Base-by-base conservation (phyloP, 2,113 vertebrate genomes). In the Python bivittatus region DNA sequence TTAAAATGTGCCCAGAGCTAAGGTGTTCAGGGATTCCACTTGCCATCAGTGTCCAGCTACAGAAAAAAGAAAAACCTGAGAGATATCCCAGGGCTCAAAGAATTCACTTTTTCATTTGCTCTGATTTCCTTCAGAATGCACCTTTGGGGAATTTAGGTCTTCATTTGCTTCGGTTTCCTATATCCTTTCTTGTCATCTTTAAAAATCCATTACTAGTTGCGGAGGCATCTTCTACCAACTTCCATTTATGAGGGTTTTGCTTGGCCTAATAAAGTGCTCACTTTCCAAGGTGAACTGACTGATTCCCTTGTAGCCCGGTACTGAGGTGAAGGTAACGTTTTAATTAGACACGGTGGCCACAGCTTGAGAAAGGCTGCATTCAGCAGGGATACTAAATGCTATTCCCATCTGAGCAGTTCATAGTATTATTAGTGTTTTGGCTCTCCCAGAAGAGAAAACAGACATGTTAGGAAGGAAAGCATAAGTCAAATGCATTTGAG, bases 111-210 rank as follows among this genome's bases (percentile, higher is more conserved):
- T 98, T 97, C 97, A 96, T 97, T 97, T 98, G 98, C 97, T 98
- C 98, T 98, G 98, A 98, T 98, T 99, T 98, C 98, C 98, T 99
- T 98, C 97, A 97, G 98, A 98, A 98, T 98, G 98, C 97, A 98
- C 98, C 99, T 99, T 98, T 96, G 97, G 99, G 99, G 99, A 99
- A 98, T 97, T 97, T 97, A 96, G 97, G 96, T 97, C 97, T 98
- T 97, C 97, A 92, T 93, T 96, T 95, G 97, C 98, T 98, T 98
- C 97, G 97, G 95, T 97, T 97, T 96, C 97, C 97, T 97, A 97
- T 98, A 97, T 97, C 96, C 97, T 98, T 97, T 97, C 98, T 97
- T 98, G 98, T 98, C 98, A 98, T 98, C 98, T 98, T 98, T 98
- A 98, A 98, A 98, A 98, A 98, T 97, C 98, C 98, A 98, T 98